Percentiles rank a stretch among this genome's conserved stretches.
These are phyloP conservation scores for Puma concolor DNA, from an alignment of 2,113 vertebrate species.

Conservation along the genomic window DNA sequence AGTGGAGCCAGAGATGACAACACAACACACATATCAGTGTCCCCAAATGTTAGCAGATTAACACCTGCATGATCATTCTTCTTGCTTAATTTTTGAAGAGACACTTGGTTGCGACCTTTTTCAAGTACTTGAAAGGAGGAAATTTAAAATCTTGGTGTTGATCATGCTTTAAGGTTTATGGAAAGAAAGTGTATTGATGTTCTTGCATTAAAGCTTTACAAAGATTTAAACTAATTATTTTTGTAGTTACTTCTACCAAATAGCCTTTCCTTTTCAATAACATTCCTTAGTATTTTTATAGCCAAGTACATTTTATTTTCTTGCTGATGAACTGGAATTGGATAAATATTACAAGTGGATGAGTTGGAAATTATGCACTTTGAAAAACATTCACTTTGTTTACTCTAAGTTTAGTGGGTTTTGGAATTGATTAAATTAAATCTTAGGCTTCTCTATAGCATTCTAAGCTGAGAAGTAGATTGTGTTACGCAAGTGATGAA, in stretches of 20 bases:
- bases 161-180: slow-evolving; percentile 88
- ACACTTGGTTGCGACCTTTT: slow-evolving; percentile 81
- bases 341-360: slow-evolving; percentile 75
- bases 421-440: slow-evolving; percentile 76
- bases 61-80: slow-evolving; percentile 84
- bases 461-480: slow-evolving; percentile 78
- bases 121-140: slow-evolving; percentile 85
- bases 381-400: slow-evolving; percentile 77
- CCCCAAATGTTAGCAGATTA: slow-evolving; percentile 84
- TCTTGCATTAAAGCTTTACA: slow-evolving; percentile 91
- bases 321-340: slow-evolving; percentile 85
- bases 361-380: slow-evolving; percentile 79
- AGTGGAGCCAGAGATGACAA: slow-evolving; percentile 85
- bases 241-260: slow-evolving; percentile 96
- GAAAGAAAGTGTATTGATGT: slow-evolving; percentile 89
- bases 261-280: slow-evolving; percentile 91
- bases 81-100: slow-evolving; percentile 67
- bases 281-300: slow-evolving; percentile 91
- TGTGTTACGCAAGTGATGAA: slow-evolving; percentile 75
- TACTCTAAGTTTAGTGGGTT: slow-evolving; percentile 71
- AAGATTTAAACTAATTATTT: slow-evolving; percentile 94
- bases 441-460: slow-evolving; percentile 68
- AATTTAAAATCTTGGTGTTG: slow-evolving; percentile 87
- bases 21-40: slow-evolving; percentile 72
- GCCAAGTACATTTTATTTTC: slow-evolving; percentile 86